Percentiles rank a stretch among this genome's conserved stretches.
These are phyloP conservation scores for Neoitamus cyanurus DNA, from an alignment of 2,888 invertebrate genomes.

Conservation along the genomic window DNA sequence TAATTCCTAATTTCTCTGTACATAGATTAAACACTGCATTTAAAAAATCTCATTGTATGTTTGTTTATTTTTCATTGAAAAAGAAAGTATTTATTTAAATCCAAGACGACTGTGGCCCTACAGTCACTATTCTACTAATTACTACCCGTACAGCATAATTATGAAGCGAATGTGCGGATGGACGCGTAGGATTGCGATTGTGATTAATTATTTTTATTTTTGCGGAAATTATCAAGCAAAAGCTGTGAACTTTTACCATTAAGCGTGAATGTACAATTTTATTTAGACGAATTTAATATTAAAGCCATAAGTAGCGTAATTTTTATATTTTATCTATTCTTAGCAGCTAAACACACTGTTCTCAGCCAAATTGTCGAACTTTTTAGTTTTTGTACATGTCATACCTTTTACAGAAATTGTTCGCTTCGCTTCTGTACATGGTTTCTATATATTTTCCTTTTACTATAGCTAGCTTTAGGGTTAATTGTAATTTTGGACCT, in stretches of 20 bases:
- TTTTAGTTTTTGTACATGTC: not conserved
- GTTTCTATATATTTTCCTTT: not conserved
- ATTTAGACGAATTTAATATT: slow-evolving; percentile 16
- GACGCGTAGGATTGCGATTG: not conserved
- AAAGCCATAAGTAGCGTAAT: not conserved
- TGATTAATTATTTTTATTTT: not conserved
- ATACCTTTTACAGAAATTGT: not conserved
- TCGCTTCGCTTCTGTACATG: slow-evolving; percentile 25
- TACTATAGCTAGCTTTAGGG: not conserved
- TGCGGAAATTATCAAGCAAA: slow-evolving; percentile 12
- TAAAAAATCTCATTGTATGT: slow-evolving; percentile 34
- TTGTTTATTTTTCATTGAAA: slow-evolving; percentile 12
- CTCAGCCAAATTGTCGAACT: slow-evolving; percentile 16
- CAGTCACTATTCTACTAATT: slow-evolving; percentile 7
- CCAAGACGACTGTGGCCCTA: not conserved
- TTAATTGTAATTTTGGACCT: slow-evolving; percentile 1
- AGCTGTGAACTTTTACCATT: slow-evolving; percentile 32
- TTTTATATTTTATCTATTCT: slow-evolving; percentile 3
- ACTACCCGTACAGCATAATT: not conserved
- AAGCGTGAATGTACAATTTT: slow-evolving; percentile 17
- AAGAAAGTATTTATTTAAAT: slow-evolving; percentile 16
- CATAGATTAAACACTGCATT: slow-evolving; percentile 35
- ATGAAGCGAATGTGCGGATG: not conserved
- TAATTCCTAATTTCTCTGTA: slow-evolving; percentile 17
- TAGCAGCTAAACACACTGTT: not conserved